Percentiles rank a stretch among this genome's conserved stretches.
phyloP scores from a whole-genome alignment of 2,797 vertebrate genomes.

The Picus viridis region DNA sequence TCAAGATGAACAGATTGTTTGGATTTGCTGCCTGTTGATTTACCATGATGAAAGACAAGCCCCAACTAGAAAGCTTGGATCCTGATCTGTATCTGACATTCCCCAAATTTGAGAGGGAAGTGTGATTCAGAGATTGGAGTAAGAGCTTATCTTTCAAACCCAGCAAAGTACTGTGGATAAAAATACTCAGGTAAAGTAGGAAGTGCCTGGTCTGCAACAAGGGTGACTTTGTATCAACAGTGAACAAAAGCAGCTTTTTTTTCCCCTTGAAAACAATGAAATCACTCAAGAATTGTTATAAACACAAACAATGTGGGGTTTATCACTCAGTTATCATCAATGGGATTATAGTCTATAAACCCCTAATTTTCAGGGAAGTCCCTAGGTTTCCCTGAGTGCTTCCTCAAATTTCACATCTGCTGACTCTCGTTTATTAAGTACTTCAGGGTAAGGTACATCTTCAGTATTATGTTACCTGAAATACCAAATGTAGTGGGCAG shows the following conservation, averaged over 20 bases:
- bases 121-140: constrained; percentile 2
- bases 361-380: constrained; percentile 70
- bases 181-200: constrained; percentile 67
- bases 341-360: constrained; percentile 56
- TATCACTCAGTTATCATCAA: constrained; percentile 57
- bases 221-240: constrained; percentile 50
- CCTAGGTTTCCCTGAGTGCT: constrained; percentile 48
- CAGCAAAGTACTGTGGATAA: constrained; percentile 43
- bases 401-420: constrained; percentile 62
- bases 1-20: constrained; percentile 24
- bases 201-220: constrained; percentile 50
- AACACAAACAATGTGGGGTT: constrained; percentile 49
- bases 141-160: constrained; percentile 42
- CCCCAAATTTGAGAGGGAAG: constrained; percentile 45
- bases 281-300: constrained; percentile 59
- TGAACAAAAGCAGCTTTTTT: constrained; percentile 48
- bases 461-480: neutral
- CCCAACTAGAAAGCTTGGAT: constrained; percentile 55
- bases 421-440: constrained; percentile 36
- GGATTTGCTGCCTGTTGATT: constrained; percentile 39
- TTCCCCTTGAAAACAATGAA: constrained; percentile 30
- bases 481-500: neutral
- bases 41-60: constrained; percentile 41
- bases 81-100: constrained; percentile 5
- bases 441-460: constrained; percentile 31